Evolutionary conservation across 2,797 vertebrate species (phyloP).

Genomic region (Spinus olivaceus): DNA sequence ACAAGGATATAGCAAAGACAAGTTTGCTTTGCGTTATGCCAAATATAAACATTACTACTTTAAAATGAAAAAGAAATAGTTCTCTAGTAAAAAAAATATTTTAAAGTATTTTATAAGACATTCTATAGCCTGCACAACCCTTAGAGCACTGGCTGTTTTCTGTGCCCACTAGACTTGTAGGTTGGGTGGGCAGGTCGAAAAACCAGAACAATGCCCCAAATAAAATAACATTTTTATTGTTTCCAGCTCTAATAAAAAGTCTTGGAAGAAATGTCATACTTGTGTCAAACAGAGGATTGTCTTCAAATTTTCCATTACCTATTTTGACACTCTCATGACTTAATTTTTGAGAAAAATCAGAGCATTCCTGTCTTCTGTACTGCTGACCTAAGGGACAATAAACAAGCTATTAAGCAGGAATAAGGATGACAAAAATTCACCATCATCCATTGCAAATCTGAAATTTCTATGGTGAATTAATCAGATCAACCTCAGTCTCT

Average conservation of each 20-base stretch:
- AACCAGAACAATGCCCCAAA: background rate
- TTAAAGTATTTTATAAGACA: background rate
- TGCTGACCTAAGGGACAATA: background rate
- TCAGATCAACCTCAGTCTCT: background rate
- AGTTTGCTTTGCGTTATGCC: background rate
- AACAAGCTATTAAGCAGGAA: background rate
- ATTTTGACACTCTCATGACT: background rate
- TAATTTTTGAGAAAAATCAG: background rate
- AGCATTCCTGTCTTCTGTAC: background rate
- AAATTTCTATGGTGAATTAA: background rate
- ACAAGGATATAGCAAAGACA: background rate
- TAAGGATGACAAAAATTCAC: background rate
- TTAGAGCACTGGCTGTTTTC: background rate
- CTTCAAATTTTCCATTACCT: background rate
- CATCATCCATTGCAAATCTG: background rate
- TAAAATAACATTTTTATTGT: fast-evolving
- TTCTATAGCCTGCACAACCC: background rate
- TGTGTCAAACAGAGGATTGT: background rate
- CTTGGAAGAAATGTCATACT: background rate
- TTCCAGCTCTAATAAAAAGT: background rate
- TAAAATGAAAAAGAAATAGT: background rate
- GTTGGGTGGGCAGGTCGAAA: background rate
- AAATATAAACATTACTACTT: background rate
- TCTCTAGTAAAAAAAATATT: background rate
- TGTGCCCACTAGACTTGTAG: background rate